A percentile compares a stretch with the other conserved stretches of the same genome.
Evolutionary conservation across 2,888 invertebrate species (phyloP).

Genomic region (Agrochola macilenta): DNA sequence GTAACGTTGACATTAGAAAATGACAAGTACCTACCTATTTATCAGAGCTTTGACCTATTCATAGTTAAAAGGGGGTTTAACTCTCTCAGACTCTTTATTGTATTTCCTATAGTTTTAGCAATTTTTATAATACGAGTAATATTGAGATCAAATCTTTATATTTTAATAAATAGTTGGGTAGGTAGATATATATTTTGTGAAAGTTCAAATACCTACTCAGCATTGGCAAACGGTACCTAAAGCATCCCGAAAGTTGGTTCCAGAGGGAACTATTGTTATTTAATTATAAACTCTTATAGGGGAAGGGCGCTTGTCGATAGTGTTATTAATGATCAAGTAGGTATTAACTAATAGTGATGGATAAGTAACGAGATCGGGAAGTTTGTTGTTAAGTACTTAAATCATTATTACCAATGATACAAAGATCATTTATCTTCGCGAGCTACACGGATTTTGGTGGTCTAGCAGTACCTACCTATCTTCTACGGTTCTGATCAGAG

Average conservation of each 20-base stretch:
- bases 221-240: slow-evolving; percentile 29
- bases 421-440: slow-evolving; percentile 34
- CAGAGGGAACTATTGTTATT: slow-evolving; percentile 57
- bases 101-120: not conserved
- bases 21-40: not conserved
- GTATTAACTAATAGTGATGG: slow-evolving; percentile 56
- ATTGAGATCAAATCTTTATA: not conserved
- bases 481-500: not conserved
- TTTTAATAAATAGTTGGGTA: not conserved
- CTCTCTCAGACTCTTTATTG: not conserved
- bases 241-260: slow-evolving; percentile 58
- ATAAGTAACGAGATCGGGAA: slow-evolving; percentile 45
- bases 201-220: slow-evolving; percentile 9
- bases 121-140: not conserved
- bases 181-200: not conserved
- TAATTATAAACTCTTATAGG: slow-evolving; percentile 66
- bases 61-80: not conserved
- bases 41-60: not conserved
- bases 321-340: slow-evolving; percentile 60
- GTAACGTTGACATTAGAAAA: not conserved
- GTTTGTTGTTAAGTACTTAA: slow-evolving; percentile 37
- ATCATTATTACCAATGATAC: slow-evolving; percentile 54
- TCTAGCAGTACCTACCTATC: not conserved
- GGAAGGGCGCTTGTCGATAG: slow-evolving; percentile 44
- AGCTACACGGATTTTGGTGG: not conserved